Percentiles rank a stretch among this genome's conserved stretches.
Conservation (phyloP, 2,888 invertebrate genomes). For the Micoletzkya japonica region DNA sequence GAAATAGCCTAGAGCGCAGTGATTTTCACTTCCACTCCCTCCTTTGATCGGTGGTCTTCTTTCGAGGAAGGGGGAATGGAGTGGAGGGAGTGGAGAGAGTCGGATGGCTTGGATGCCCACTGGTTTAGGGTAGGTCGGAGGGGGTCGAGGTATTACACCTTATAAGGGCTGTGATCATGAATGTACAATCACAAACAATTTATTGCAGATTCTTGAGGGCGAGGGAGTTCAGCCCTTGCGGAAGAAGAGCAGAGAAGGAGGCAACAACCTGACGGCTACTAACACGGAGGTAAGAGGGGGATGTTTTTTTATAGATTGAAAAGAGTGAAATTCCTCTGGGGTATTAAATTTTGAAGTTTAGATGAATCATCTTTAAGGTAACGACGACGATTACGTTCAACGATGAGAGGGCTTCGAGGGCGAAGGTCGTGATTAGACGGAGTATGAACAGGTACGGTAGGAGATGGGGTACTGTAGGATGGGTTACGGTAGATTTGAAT, state of each 20-base stretch:
- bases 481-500: background rate
- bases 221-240: constrained; percentile 4
- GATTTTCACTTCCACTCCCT: too few relatives aligned
- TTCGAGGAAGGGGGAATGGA: too few relatives aligned
- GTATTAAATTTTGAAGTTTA: background rate
- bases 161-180: too few relatives aligned
- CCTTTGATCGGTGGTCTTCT: too few relatives aligned
- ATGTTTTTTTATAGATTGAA: too few relatives aligned
- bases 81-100: too few relatives aligned
- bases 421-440: constrained; percentile 26
- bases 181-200: background rate
- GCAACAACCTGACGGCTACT: constrained; percentile 10
- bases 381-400: constrained; percentile 28
- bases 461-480: background rate
- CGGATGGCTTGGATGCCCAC: too few relatives aligned
- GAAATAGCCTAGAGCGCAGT: too few relatives aligned
- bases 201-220: constrained; percentile 15
- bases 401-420: constrained; percentile 2
- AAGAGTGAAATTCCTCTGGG: background rate
- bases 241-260: constrained; percentile 16
- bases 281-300: constrained; percentile 15
- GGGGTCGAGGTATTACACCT: too few relatives aligned
- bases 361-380: background rate
- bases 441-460: constrained; percentile 35
- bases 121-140: too few relatives aligned